These are phyloP conservation scores for Lithobius niger DNA, from an alignment of 1,140 invertebrate species.

Conservation along the genomic window DNA sequence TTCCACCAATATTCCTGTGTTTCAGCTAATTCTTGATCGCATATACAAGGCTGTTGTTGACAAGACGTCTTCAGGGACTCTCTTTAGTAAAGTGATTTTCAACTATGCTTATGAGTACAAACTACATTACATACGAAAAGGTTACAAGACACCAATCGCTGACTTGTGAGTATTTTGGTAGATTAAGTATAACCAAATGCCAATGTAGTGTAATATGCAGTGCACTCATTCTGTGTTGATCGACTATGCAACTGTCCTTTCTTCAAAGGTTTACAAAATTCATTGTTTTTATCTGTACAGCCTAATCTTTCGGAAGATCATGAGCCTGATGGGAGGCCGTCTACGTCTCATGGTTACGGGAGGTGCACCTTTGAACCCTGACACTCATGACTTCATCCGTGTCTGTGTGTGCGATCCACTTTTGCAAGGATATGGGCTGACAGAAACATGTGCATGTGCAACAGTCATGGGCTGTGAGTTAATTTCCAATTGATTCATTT, in stretches of 20 bases:
- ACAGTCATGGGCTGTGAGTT: slow-evolving; percentile 66
- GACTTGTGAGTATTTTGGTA: slow-evolving; percentile 14
- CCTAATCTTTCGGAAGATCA: slow-evolving; percentile 61
- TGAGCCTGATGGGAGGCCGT: slow-evolving; percentile 67
- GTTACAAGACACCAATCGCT: slow-evolving; percentile 33
- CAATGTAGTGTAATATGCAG: no score
- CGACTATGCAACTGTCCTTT: no score
- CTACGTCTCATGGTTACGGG: slow-evolving; percentile 77
- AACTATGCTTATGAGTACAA: slow-evolving; percentile 88
- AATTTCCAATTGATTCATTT: neutral
- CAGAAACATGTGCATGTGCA: slow-evolving; percentile 88
- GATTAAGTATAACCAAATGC: no score
- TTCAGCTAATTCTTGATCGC: slow-evolving; percentile 80
- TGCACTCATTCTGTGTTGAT: no score
- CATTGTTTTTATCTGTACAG: slow-evolving; percentile 34
- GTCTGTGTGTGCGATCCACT: slow-evolving; percentile 81
- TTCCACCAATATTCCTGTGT: slow-evolving; percentile 19
- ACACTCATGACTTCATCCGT: slow-evolving; percentile 90
- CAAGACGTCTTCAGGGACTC: slow-evolving; percentile 63
- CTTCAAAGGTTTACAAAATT: no score
- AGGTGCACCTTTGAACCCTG: slow-evolving; percentile 86
- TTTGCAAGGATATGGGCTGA: slow-evolving; percentile 91
- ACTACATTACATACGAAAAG: slow-evolving; percentile 41
- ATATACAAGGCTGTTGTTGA: slow-evolving; percentile 91
- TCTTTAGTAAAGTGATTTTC: slow-evolving; percentile 63